Evolutionary conservation across 2,797 vertebrate species (phyloP).

Genomic region (Sebastiscus albofasciatus): DNA sequence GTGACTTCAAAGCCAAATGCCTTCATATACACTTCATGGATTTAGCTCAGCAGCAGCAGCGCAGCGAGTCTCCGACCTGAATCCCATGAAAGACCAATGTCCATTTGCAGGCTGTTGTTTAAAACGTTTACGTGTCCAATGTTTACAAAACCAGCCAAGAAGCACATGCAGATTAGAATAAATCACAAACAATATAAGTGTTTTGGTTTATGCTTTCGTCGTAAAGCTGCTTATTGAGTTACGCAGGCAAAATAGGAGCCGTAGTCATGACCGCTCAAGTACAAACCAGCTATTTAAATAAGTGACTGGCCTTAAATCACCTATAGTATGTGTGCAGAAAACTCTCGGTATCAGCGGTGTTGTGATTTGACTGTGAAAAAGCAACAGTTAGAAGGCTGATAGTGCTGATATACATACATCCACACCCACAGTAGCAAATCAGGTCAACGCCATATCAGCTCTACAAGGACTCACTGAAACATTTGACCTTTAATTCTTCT

Average conservation of each 20-base stretch:
- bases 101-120: neutral
- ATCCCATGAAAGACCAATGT: neutral
- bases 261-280: constrained; percentile 14
- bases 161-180: constrained; percentile 31
- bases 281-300: constrained; percentile 17
- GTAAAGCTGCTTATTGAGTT: constrained; percentile 58
- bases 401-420: neutral
- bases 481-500: neutral
- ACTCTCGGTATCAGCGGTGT: neutral
- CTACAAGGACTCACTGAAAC: neutral
- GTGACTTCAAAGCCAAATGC: constrained; percentile 60
- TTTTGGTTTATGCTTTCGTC: constrained; percentile 15
- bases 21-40: constrained; percentile 14
- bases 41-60: neutral
- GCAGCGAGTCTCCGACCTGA: neutral
- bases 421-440: neutral
- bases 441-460: neutral
- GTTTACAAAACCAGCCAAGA: neutral
- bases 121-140: neutral
- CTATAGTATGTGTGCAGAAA: neutral
- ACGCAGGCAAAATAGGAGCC: constrained; percentile 24
- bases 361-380: neutral
- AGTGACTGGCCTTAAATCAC: neutral
- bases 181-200: constrained; percentile 13
- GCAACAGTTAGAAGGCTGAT: neutral